Evolutionary conservation across 2,113 vertebrate species (phyloP), one percentile per base, ranked within the genome.

Genomic region (Sinocyclocheilus rhinocerous): DNA sequence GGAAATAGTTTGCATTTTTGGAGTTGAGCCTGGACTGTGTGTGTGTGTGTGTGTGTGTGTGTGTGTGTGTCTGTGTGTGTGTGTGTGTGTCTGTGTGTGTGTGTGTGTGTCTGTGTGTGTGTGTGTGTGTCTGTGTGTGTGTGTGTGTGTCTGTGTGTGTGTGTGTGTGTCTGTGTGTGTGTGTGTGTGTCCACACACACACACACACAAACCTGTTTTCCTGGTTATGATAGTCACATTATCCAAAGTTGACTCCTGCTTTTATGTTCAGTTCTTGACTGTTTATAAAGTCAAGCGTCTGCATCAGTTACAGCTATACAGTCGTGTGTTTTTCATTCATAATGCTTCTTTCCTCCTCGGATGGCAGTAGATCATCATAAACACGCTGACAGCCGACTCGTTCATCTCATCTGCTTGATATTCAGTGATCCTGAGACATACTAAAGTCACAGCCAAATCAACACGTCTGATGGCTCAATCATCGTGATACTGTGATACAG

Each of bases 1-100:
- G 22, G 57, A 81, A 63, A 81, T 81, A 81, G 57, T 63, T 45
- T 39, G 77, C 77, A 79, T 79, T 65, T 81, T 80, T 63, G 33
- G 77, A 78, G 55, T 61, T 6, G 0, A 80, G 55, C 20, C 77
- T 61, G 55, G 55, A 39, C 22, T 79, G 77, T 79, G 77, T 33
- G 1, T 55, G 26, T 55, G 15, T 77, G 6, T 79, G 76, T 79
- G 48, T 20, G 76, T 36, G 33, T 39, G 77, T 39, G 77, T 39
- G 55, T 39, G 77, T n/a, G 76, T 36, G 76, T 22, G 76, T n/a
- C n/a, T n/a, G n/a, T n/a, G 52, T 36, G 76, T 12, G 76, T 22
- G 52, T 13, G 76, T 22, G 77, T 36, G 77, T 13, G 76, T n/a
- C n/a, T n/a, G n/a, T n/a, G n/a, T n/a, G n/a, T n/a, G n/a, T n/a